Evolutionary conservation across 1,140 invertebrate genomes (phyloP).

Genomic region (Portunus trituberculatus): DNA sequence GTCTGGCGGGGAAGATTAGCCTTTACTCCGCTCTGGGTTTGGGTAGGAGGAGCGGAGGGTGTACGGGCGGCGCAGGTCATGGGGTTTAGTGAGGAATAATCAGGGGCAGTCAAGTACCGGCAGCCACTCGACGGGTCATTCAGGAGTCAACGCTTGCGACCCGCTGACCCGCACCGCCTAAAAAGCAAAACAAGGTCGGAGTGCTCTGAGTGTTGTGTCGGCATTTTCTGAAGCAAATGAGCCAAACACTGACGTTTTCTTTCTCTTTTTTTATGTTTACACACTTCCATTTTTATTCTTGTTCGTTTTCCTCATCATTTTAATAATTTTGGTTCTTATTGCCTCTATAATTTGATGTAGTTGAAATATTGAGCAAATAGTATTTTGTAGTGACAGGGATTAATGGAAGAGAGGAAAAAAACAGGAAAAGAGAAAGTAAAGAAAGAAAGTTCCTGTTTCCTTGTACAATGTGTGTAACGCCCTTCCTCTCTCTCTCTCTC

Average conservation of each 20-base stretch:
- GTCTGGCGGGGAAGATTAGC: neutral
- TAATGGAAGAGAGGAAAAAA: too few relatives aligned
- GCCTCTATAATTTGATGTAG: too few relatives aligned
- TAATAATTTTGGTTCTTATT: too few relatives aligned
- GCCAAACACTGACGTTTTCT: neutral
- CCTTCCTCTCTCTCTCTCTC: neutral
- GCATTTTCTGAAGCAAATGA: conserved; percentile 4
- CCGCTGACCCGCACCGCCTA: neutral
- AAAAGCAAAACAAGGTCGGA: conserved; percentile 22
- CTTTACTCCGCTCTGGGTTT: neutral
- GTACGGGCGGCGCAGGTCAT: neutral
- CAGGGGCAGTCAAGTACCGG: neutral
- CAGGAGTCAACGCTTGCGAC: neutral
- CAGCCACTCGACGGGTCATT: neutral
- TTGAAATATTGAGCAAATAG: too few relatives aligned
- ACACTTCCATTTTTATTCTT: neutral
- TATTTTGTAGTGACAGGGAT: too few relatives aligned
- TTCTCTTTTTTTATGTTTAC: neutral
- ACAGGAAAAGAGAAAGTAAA: too few relatives aligned
- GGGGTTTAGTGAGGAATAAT: neutral
- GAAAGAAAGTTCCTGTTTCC: too few relatives aligned
- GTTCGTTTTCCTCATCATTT: neutral
- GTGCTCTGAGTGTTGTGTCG: neutral
- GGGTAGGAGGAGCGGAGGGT: neutral
- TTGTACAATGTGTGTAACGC: too few relatives aligned